Percentiles rank a stretch among this genome's conserved stretches.
phyloP scores from a whole-genome alignment of 2,113 vertebrate genomes.

The Nerophis lumbriciformis region DNA sequence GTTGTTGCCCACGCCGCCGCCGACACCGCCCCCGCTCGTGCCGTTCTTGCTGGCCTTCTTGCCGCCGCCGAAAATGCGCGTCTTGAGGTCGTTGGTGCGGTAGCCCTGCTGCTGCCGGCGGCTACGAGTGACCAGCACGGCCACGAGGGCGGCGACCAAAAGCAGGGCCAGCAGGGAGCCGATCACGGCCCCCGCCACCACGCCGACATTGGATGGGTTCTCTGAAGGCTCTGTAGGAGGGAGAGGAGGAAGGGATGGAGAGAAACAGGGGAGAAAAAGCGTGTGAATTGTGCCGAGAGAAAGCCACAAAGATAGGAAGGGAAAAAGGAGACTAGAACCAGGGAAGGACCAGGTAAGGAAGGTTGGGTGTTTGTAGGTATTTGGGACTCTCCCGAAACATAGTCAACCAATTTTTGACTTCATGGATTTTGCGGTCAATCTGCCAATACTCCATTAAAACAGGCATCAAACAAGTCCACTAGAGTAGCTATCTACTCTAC shows the following conservation, averaged over 20 bases:
- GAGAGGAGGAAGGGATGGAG: constrained; percentile 36
- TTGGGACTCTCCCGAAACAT: too few species aligned
- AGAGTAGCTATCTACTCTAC: too few species aligned
- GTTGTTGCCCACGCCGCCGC: constrained; percentile 62
- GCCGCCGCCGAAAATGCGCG: constrained; percentile 37
- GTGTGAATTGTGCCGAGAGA: constrained; percentile 20
- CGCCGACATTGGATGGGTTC: constrained; percentile 69
- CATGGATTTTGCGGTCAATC: not conserved
- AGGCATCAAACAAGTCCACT: too few species aligned
- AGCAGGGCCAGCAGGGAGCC: constrained; percentile 80
- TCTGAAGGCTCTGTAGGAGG: constrained; percentile 75
- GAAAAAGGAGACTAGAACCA: constrained; percentile 7
- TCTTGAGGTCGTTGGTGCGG: constrained; percentile 46
- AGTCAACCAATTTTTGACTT: too few species aligned
- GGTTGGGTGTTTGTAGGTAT: constrained; percentile 38
- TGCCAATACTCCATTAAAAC: too few species aligned
- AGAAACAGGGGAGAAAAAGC: constrained; percentile 30
- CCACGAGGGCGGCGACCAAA: constrained; percentile 72
- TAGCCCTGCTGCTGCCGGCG: constrained; percentile 72
- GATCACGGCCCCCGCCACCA: constrained; percentile 80
- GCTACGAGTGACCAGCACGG: constrained; percentile 72
- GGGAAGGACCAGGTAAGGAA: constrained; percentile 20
- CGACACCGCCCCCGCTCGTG: constrained; percentile 52
- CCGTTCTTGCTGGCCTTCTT: constrained; percentile 74
- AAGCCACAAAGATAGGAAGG: constrained; percentile 15